These are phyloP conservation scores for Apantesis nais DNA, from an alignment of 2,888 invertebrate species.

Conservation along the genomic window DNA sequence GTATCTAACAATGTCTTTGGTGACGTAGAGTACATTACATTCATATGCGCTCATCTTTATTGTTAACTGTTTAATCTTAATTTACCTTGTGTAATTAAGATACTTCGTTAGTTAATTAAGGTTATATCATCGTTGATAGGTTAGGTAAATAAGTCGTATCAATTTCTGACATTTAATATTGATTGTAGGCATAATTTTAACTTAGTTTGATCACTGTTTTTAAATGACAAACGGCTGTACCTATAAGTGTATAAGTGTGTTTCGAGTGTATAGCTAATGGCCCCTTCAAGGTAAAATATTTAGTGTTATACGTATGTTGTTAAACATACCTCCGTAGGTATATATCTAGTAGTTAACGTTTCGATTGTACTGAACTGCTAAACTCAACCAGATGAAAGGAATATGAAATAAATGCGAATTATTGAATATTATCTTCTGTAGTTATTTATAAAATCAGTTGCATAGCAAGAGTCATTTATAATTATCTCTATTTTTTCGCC, in stretches of 20 bases:
- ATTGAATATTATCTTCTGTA: neutral
- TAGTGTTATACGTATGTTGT: neutral
- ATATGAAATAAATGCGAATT: neutral
- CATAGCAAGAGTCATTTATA: neutral
- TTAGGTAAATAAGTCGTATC: neutral
- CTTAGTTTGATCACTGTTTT: neutral
- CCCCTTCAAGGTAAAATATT: neutral
- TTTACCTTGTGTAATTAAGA: neutral
- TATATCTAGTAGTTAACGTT: neutral
- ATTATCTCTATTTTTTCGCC: neutral
- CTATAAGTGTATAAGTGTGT: neutral
- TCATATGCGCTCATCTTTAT: neutral
- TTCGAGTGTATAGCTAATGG: neutral
- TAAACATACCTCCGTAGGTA: neutral
- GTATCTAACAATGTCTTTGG: neutral
- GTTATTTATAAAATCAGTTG: neutral
- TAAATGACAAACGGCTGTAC: neutral
- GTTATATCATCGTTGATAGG: neutral
- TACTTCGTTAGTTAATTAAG: neutral
- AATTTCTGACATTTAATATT: neutral
- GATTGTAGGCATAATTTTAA: neutral
- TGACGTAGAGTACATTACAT: neutral
- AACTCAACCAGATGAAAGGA: neutral
- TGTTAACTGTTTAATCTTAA: neutral
- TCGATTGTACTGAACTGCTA: neutral